Evolutionary conservation across 2,113 vertebrate genomes (phyloP).

Genomic region (Hippopotamus amphibius): DNA sequence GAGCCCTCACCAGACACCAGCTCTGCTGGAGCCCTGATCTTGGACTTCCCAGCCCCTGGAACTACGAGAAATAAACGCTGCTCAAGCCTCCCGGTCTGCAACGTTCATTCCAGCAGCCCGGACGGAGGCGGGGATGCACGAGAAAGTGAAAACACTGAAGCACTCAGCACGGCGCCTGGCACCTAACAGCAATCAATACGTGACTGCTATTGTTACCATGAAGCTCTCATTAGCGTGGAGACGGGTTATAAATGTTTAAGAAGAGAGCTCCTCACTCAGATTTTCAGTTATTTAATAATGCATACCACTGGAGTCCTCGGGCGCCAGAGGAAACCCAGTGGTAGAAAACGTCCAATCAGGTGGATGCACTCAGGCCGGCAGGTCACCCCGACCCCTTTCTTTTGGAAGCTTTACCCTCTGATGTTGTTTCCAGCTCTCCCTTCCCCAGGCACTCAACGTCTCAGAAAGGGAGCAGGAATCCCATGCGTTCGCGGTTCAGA

Average conservation of each 20-base stretch:
- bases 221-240: neutral
- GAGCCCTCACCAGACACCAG: neutral
- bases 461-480: neutral
- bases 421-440: fast-evolving
- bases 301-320: fast-evolving
- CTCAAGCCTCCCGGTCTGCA: fast-evolving
- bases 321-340: fast-evolving
- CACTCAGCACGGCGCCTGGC: neutral
- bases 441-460: neutral
- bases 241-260: neutral
- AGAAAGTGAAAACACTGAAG: neutral
- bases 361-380: fast-evolving
- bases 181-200: fast-evolving
- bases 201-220: fast-evolving
- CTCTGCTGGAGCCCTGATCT: fast-evolving
- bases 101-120: too few relatives aligned
- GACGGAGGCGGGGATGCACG: fast-evolving
- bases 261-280: neutral
- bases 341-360: neutral
- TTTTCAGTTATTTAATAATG: neutral
- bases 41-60: neutral
- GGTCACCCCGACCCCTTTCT: neutral
- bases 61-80: fast-evolving
- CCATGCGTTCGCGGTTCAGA: neutral
- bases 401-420: neutral